These are phyloP conservation scores for Miniopterus natalensis DNA, from an alignment of 2,113 vertebrate species.

Conservation along the genomic window DNA sequence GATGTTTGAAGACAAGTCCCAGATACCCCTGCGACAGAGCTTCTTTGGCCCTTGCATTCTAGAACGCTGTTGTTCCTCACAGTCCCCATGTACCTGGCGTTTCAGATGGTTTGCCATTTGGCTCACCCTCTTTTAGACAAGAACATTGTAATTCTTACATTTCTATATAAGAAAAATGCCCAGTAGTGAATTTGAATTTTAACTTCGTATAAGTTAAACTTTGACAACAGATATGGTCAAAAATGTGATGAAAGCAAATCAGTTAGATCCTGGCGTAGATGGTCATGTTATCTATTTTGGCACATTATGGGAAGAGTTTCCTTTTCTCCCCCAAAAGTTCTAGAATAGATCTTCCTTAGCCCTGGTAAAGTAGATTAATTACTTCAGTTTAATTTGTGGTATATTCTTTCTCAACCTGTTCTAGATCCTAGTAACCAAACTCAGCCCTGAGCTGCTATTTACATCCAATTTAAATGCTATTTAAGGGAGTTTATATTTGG, in stretches of 20 bases:
- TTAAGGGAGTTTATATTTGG: background rate
- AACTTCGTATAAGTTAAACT: background rate
- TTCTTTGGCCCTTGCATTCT: constrained; percentile 1
- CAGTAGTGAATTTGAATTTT: background rate
- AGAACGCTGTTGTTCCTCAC: background rate
- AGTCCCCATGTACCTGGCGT: background rate
- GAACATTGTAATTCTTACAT: background rate
- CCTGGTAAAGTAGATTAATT: constrained; percentile 42
- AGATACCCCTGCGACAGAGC: background rate
- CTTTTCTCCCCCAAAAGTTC: background rate
- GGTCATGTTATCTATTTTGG: background rate
- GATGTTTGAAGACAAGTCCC: background rate
- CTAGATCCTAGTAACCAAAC: background rate
- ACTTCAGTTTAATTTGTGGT: background rate
- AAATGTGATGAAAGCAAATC: constrained; percentile 1
- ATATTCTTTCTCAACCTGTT: background rate
- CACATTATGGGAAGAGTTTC: constrained; percentile 31
- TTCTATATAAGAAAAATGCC: background rate
- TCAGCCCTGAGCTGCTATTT: background rate
- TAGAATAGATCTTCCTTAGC: background rate
- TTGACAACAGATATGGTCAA: background rate
- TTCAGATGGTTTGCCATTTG: background rate
- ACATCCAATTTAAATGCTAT: background rate
- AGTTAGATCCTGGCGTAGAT: background rate
- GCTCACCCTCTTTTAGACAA: background rate